Conservation (phyloP, 2,888 invertebrate genomes). For the Zygothrica quintamaculata region DNA sequence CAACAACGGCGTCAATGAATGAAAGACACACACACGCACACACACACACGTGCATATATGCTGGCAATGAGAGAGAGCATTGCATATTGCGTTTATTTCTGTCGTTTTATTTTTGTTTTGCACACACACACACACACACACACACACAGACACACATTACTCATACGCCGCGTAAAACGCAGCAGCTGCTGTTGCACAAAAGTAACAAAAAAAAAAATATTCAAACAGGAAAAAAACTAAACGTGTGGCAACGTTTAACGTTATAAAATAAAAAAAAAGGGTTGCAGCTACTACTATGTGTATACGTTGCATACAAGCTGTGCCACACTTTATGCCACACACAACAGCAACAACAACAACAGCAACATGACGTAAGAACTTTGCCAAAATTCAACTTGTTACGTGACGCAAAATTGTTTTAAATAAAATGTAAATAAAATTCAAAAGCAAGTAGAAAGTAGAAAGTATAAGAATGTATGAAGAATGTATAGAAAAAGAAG, state of each 20-base stretch:
- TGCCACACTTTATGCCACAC: constrained; percentile 1
- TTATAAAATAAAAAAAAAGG: constrained; percentile 11
- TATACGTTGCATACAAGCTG: constrained; percentile 11
- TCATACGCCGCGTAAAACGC: constrained; percentile 64
- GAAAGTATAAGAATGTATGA: too few relatives aligned
- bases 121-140: too few relatives aligned
- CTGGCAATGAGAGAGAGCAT: background rate
- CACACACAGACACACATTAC: constrained; percentile 68
- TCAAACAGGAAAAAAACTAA: constrained; percentile 14
- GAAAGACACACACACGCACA: constrained; percentile 33
- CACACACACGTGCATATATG: constrained; percentile 17
- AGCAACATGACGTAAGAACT: constrained; percentile 11
- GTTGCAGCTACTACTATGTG: background rate
- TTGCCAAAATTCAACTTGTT: constrained; percentile 14
- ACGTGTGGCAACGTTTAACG: too few relatives aligned
- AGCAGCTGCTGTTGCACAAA: background rate
- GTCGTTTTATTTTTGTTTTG: constrained; percentile 20
- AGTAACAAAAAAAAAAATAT: constrained; percentile 21
- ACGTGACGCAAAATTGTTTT: constrained; percentile 11
- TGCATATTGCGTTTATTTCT: constrained; percentile 34
- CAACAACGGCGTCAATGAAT: constrained; percentile 65
- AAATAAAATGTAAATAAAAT: background rate
- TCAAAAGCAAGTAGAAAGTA: too few relatives aligned
- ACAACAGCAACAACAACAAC: too few relatives aligned
- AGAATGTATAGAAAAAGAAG: too few relatives aligned